A percentile compares a stretch with the other conserved stretches of the same genome.
These are phyloP conservation scores for Pachyseris speciosa DNA, from an alignment of 64 coral and sea anemone species.

Conservation along the genomic window DNA sequence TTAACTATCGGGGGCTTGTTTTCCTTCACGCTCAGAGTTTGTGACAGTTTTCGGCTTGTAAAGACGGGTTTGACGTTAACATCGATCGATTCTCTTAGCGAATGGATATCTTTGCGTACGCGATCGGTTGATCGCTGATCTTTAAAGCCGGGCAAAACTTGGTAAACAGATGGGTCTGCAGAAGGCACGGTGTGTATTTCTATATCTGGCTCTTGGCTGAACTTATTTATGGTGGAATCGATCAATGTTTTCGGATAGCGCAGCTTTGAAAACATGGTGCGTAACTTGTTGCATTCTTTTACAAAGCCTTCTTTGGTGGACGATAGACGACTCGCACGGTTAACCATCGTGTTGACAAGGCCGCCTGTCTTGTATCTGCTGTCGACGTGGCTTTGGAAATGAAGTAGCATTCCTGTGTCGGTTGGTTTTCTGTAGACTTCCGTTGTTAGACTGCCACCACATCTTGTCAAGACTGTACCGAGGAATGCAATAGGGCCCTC, in stretches of 20 bases:
- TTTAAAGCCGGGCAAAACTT: conserved; percentile 35
- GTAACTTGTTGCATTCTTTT: conserved; percentile 11
- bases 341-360: conserved; percentile 58
- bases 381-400: conserved; percentile 54
- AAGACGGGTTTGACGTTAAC: conserved; percentile 33
- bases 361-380: conserved; percentile 26
- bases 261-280: conserved; percentile 26
- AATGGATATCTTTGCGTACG: conserved; percentile 16
- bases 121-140: conserved; percentile 59
- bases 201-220: conserved; percentile 12
- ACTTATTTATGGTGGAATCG: conserved; percentile 12
- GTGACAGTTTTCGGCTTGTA: conserved; percentile 30
- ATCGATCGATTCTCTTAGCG: conserved; percentile 13
- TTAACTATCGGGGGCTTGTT: conserved; percentile 49
- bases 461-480: no score
- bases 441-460: neutral
- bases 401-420: conserved; percentile 49
- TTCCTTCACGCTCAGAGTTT: conserved; percentile 19
- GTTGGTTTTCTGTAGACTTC: conserved; percentile 39
- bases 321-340: conserved; percentile 41
- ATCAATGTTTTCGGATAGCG: conserved; percentile 37
- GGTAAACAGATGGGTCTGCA: neutral
- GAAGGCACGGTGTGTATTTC: neutral
- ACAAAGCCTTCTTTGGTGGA: conserved; percentile 41
- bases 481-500: no score